Conservation (phyloP, 1,140 invertebrate species). For the Portunus trituberculatus region DNA sequence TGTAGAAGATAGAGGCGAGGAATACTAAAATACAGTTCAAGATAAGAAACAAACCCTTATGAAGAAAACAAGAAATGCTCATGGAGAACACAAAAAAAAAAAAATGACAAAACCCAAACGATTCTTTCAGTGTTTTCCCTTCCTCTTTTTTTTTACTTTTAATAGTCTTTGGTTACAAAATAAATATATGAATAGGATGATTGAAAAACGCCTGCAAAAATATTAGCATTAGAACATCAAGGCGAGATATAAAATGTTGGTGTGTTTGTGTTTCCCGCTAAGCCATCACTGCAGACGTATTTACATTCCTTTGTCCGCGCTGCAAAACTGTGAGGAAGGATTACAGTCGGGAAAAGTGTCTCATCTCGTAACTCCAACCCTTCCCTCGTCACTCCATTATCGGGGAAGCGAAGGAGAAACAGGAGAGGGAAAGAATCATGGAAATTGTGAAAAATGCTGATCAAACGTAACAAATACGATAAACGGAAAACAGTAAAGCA, state of each 20-base stretch:
- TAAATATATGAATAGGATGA: not conserved
- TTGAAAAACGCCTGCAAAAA: not conserved
- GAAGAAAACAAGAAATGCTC: too few species aligned
- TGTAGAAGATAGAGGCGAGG: too few species aligned
- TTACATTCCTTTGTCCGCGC: too few species aligned
- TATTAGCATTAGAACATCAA: not conserved
- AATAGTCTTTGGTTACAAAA: too few species aligned
- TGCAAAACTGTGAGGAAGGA: too few species aligned
- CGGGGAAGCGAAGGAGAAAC: not conserved
- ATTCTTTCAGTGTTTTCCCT: not conserved
- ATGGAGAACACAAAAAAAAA: too few species aligned
- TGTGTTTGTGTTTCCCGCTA: not conserved
- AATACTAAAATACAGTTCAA: too few species aligned
- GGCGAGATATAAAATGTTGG: not conserved
- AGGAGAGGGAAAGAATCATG: not conserved
- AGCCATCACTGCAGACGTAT: not conserved
- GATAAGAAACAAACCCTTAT: not conserved
- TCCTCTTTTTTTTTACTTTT: not conserved
- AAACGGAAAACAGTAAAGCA: too few species aligned
- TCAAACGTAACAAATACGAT: not conserved
- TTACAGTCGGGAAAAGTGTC: not conserved
- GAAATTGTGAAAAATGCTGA: not conserved
- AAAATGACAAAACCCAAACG: too few species aligned
- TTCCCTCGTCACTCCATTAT: not conserved
- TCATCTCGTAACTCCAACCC: not conserved